These are phyloP conservation scores for Pelodytes ibericus DNA, from an alignment of 2,797 vertebrate species.

Conservation along the genomic window DNA sequence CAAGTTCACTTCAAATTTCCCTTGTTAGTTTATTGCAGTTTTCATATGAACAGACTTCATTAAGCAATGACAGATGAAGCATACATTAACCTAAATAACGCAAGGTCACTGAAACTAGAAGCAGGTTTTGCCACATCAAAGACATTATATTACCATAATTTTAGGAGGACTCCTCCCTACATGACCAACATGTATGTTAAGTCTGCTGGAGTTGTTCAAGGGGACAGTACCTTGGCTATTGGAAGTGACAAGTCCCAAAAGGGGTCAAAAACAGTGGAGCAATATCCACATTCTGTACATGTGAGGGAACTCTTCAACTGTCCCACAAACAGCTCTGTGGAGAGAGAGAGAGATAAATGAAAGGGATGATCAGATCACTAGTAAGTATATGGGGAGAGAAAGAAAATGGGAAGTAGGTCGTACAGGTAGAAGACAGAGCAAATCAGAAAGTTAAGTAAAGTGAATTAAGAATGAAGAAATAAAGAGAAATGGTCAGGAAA, in stretches of 20 bases:
- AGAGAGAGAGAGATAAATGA: constrained; percentile 18
- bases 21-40: too few relatives aligned
- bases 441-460: neutral
- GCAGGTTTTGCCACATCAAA: neutral
- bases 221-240: constrained; percentile 83
- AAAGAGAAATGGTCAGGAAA: too few relatives aligned
- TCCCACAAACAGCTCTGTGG: constrained; percentile 90
- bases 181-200: neutral
- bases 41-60: too few relatives aligned
- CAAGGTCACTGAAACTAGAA: neutral
- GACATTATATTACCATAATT: neutral
- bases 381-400: too few relatives aligned
- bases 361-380: too few relatives aligned
- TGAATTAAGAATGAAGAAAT: too few relatives aligned
- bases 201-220: neutral
- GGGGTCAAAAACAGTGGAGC: constrained; percentile 92
- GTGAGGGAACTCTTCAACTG: constrained; percentile 95
- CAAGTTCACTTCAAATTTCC: too few relatives aligned
- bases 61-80: too few relatives aligned
- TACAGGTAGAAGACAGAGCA: too few relatives aligned
- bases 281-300: constrained; percentile 87
- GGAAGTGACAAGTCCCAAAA: constrained; percentile 97
- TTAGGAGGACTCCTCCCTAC: neutral
- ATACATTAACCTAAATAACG: too few relatives aligned
- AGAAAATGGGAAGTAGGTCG: too few relatives aligned